These are phyloP conservation scores for Aleiodes testaceus DNA, from an alignment of 2,888 invertebrate species.

Conservation along the genomic window DNA sequence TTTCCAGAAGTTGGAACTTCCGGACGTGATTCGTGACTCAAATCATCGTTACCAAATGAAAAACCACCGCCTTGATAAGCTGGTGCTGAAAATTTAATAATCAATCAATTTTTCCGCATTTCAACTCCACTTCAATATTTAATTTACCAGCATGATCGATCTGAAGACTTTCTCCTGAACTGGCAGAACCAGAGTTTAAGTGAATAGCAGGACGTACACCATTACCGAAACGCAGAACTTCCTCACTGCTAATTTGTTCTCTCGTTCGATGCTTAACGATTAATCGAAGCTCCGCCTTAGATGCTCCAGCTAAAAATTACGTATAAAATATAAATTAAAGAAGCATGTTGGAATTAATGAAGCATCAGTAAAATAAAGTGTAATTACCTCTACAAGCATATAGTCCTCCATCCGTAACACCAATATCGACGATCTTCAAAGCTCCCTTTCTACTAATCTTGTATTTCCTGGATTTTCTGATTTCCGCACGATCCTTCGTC, in stretches of 20 bases:
- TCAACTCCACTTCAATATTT: conserved; percentile 10
- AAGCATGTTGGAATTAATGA: neutral
- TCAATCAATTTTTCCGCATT: neutral
- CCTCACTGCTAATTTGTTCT: conserved; percentile 86
- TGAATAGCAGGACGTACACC: conserved; percentile 70
- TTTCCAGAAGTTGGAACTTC: conserved; percentile 57
- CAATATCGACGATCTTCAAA: conserved; percentile 86
- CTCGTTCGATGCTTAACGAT: conserved; percentile 87
- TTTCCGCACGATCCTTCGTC: conserved; percentile 88
- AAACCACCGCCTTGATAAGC: conserved; percentile 58
- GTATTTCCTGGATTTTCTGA: conserved; percentile 86
- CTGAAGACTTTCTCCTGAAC: conserved; percentile 72
- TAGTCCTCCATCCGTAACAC: conserved; percentile 86
- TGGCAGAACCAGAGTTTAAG: conserved; percentile 71
- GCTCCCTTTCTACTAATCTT: conserved; percentile 95
- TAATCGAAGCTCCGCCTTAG: conserved; percentile 86
- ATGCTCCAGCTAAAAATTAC: conserved; percentile 78
- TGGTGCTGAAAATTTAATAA: conserved; percentile 54
- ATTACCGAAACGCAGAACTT: conserved; percentile 75
- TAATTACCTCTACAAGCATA: conserved; percentile 86
- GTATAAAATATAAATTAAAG: neutral
- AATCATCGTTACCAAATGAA: conserved; percentile 64
- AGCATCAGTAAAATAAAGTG: neutral
- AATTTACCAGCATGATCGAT: conserved; percentile 62
- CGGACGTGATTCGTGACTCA: conserved; percentile 64